A percentile compares a stretch with the other conserved stretches of the same genome.
Evolutionary conservation across 2,888 invertebrate species (phyloP).

Genomic region (Phragmatobia fuliginosa): DNA sequence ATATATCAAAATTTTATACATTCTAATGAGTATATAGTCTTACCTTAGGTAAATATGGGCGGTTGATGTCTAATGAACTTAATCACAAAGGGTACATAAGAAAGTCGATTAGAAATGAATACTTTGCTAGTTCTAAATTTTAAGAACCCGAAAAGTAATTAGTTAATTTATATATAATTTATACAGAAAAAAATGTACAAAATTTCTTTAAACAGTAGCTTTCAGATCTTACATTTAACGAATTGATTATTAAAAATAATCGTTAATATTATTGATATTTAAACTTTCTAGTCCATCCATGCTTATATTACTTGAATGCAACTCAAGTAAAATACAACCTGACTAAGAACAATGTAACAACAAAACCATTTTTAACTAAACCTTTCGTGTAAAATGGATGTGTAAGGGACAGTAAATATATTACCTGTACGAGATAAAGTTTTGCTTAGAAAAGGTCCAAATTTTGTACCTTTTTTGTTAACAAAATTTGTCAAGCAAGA

Average conservation of each 20-base stretch:
- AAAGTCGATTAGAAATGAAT: slow-evolving; percentile 10
- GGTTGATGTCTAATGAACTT: background rate
- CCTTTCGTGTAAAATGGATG: background rate
- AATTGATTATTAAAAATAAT: no score
- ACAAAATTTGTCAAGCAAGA: background rate
- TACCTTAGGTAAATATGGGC: background rate
- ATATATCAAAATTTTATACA: background rate
- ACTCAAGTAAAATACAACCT: background rate
- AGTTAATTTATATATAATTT: no score
- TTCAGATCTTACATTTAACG: no score
- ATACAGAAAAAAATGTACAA: no score
- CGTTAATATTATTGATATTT: no score
- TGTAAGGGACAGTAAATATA: background rate
- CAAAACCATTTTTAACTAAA: background rate
- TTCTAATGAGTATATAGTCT: background rate
- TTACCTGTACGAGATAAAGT: background rate
- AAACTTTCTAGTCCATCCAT: background rate
- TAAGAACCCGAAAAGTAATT: no score
- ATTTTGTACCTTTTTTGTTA: background rate
- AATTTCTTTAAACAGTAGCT: background rate
- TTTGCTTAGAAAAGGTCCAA: background rate
- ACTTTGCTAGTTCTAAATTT: background rate
- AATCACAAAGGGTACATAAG: background rate
- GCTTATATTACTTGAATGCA: background rate
- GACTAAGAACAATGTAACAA: background rate